Conservation (phyloP, 2,797 vertebrate species). For the Microchirus variegatus region DNA sequence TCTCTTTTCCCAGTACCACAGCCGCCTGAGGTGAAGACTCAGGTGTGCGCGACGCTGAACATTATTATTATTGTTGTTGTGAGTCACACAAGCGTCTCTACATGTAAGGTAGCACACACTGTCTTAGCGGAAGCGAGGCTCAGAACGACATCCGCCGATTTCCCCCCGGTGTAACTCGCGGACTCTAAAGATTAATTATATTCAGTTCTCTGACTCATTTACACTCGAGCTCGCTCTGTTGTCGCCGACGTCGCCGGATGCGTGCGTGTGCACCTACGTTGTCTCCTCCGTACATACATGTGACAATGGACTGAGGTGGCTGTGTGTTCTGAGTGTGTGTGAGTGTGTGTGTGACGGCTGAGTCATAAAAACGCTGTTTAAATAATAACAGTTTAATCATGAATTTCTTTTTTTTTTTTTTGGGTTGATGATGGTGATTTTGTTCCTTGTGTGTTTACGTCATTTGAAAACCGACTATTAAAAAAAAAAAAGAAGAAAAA, state of each 20-base stretch:
- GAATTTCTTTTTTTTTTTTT: too few relatives aligned
- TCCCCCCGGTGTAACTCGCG: slow-evolving; percentile 14
- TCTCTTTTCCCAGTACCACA: slow-evolving; percentile 28
- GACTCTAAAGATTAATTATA: slow-evolving; percentile 32
- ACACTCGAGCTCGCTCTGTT: slow-evolving; percentile 46
- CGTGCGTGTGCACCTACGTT: slow-evolving; percentile 39
- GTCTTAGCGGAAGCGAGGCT: slow-evolving; percentile 18
- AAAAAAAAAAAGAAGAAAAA: slow-evolving; percentile 61
- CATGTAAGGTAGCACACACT: slow-evolving; percentile 19
- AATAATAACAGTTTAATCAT: slow-evolving; percentile 50
- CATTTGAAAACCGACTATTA: slow-evolving; percentile 70
- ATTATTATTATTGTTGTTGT: too few relatives aligned
- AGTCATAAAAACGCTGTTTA: slow-evolving; percentile 58
- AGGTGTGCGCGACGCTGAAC: slow-evolving; percentile 34
- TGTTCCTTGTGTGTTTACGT: slow-evolving; percentile 61
- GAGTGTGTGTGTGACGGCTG: slow-evolving; percentile 53
- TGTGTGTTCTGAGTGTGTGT: slow-evolving; percentile 34
- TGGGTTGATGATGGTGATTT: slow-evolving; percentile 56
- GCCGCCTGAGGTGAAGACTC: slow-evolving; percentile 59
- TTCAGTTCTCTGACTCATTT: slow-evolving; percentile 33
- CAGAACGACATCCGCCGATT: slow-evolving; percentile 11
- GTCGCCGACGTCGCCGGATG: slow-evolving; percentile 35
- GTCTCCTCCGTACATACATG: slow-evolving; percentile 7
- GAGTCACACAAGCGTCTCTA: slow-evolving; percentile 18
- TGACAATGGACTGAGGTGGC: slow-evolving; percentile 39